Percentiles rank a stretch among this genome's conserved stretches.
phyloP scores from a whole-genome alignment of 2,797 vertebrate species.

The Sardinella longiceps region DNA sequence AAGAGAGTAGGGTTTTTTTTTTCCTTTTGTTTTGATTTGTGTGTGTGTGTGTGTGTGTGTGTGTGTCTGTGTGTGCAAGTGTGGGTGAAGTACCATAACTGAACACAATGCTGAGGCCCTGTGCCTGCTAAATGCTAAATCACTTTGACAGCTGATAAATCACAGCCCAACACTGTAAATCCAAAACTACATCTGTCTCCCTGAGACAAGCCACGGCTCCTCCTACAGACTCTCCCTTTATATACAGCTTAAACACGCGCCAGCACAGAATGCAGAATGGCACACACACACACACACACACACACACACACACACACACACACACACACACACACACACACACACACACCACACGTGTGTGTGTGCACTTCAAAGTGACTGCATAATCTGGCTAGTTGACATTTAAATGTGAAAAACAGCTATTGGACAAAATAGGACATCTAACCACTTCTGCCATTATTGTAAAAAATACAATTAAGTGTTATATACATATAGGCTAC shows the following conservation, averaged over 20 bases:
- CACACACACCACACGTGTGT: neutral
- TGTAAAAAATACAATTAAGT: neutral
- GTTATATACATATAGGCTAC: neutral
- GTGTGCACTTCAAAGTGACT: neutral
- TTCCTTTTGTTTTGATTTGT: slow-evolving; percentile 32
- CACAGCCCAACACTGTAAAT: slow-evolving; percentile 36
- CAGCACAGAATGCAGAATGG: neutral
- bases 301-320: neutral
- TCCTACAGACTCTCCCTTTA: slow-evolving; percentile 23
- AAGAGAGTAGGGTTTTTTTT: slow-evolving; percentile 24
- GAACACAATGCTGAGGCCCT: neutral
- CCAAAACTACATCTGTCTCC: slow-evolving; percentile 39
- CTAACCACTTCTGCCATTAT: neutral
- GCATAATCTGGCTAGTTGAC: neutral
- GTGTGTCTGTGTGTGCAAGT: neutral
- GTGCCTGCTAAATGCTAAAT: slow-evolving; percentile 36
- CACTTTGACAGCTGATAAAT: slow-evolving; percentile 47
- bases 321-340: neutral
- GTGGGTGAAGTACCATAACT: neutral
- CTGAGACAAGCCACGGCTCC: slow-evolving; percentile 33
- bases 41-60: slow-evolving; percentile 23
- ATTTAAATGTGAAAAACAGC: neutral
- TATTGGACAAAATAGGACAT: neutral
- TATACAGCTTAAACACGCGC: neutral
- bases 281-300: neutral